Conservation (phyloP, 2,797 vertebrate genomes). For the Cossypha polioptera region DNA sequence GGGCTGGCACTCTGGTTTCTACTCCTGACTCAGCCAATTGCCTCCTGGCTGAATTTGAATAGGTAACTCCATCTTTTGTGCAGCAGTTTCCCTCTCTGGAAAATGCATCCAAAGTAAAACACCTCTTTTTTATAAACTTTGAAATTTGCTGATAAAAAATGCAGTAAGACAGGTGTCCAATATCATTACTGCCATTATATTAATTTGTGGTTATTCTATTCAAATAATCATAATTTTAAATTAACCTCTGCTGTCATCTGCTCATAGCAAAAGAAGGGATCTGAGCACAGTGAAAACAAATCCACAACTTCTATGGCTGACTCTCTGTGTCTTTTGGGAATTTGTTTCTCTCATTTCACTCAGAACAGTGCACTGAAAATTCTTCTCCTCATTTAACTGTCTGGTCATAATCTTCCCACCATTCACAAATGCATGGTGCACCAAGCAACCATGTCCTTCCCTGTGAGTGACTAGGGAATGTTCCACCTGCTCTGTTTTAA, state of each 20-base stretch:
- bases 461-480: neutral
- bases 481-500: neutral
- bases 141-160: neutral
- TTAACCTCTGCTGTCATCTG: neutral
- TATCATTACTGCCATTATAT: neutral
- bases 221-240: neutral
- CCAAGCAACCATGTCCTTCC: neutral
- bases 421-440: neutral
- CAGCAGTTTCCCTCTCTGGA: neutral
- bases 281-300: neutral
- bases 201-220: neutral
- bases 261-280: neutral
- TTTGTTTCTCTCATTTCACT: neutral
- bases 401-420: neutral
- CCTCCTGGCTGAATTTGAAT: constrained; percentile 21
- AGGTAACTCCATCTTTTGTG: constrained; percentile 12
- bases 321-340: neutral
- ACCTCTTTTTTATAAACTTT: neutral
- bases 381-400: neutral
- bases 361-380: neutral
- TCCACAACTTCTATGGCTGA: neutral
- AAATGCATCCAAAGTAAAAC: neutral
- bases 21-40: constrained; percentile 10
- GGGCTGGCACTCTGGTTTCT: neutral
- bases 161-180: neutral